Evolutionary conservation across 2,888 invertebrate genomes (phyloP).

Genomic region (Leptinotarsa haldemani): DNA sequence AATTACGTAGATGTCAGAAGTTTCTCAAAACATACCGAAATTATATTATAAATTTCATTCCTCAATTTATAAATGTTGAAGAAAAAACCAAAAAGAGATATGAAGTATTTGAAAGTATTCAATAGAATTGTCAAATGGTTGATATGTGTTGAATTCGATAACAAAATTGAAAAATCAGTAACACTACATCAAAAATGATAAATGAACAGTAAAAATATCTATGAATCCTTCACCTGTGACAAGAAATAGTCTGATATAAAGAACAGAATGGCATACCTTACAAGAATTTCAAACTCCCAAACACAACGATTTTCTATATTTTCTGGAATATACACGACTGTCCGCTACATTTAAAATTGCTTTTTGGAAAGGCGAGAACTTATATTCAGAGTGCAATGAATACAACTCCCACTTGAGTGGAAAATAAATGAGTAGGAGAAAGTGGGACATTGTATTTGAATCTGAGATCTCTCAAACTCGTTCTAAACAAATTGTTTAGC

Average conservation of each 20-base stretch:
- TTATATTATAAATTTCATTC: neutral
- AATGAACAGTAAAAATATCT: neutral
- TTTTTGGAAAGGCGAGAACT: slow-evolving; percentile 31
- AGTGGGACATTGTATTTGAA: slow-evolving; percentile 17
- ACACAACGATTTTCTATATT: slow-evolving; percentile 5
- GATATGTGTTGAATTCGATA: too few relatives aligned
- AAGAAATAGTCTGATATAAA: neutral
- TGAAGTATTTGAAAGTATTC: too few relatives aligned
- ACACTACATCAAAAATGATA: neutral
- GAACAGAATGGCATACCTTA: neutral
- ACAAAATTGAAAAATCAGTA: too few relatives aligned
- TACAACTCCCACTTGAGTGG: slow-evolving; percentile 32
- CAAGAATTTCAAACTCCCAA: slow-evolving; percentile 3
- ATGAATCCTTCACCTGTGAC: neutral
- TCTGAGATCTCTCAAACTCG: too few relatives aligned
- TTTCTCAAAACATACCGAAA: neutral
- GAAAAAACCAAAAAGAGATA: too few relatives aligned
- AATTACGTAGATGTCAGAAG: neutral
- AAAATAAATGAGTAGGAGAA: slow-evolving; percentile 24
- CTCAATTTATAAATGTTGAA: too few relatives aligned
- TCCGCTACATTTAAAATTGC: slow-evolving; percentile 21
- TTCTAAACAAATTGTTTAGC: too few relatives aligned
- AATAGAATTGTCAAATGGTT: too few relatives aligned
- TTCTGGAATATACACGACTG: slow-evolving; percentile 16
- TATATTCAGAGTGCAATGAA: slow-evolving; percentile 32